Evolutionary conservation across 2,113 vertebrate species (phyloP), one percentile per base, ranked within the genome.

Genomic region (human (Homo sapiens)): DNA sequence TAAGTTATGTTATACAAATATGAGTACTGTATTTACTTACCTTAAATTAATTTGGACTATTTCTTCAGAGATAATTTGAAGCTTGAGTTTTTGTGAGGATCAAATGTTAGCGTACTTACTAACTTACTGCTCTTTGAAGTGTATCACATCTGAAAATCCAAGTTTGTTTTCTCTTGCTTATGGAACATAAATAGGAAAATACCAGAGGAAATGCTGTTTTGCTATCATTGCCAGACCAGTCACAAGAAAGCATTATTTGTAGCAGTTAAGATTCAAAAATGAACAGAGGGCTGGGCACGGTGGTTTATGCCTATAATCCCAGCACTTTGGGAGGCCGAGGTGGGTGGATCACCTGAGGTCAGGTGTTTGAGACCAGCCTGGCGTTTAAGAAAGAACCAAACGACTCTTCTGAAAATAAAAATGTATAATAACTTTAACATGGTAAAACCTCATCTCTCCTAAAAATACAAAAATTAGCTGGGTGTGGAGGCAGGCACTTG

Each of bases 21-120:
- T 8, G 68, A 78, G 27, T 35, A 64, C 1, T 79, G 8, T 82
- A 30, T 48, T 80, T 92, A 86, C 12, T 84, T 70, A 93, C 32
- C 23, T 38, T 59, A 75, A 75, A 52, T n/a, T 6, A 4, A 68
- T 76, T 75, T 79, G 20, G 43, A 92, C 45, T 84, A 57, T 76
- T 92, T 94, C 35, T 90, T 90, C 38, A 90, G 55, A 94, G 57
- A 79, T 40, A 17, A 81, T 75, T 50, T 72, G 75, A 92, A 73
- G 30, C 40, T 66, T 83, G 48, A 89, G 61, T 76, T 75, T 84
- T 57, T 55, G 8, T 40, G 6, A 87, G 45, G 23, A 94, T 35
- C 45, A 57, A 89, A 78, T 52, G 10, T 55, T 73, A 57, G 6
- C 23, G 2, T 10, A n/a, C 6, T 8, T n/a, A 70, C 17, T 92